These are phyloP conservation scores for Drosophila eugracilis DNA, from an alignment of 1,140 invertebrate genomes.

Conservation along the genomic window DNA sequence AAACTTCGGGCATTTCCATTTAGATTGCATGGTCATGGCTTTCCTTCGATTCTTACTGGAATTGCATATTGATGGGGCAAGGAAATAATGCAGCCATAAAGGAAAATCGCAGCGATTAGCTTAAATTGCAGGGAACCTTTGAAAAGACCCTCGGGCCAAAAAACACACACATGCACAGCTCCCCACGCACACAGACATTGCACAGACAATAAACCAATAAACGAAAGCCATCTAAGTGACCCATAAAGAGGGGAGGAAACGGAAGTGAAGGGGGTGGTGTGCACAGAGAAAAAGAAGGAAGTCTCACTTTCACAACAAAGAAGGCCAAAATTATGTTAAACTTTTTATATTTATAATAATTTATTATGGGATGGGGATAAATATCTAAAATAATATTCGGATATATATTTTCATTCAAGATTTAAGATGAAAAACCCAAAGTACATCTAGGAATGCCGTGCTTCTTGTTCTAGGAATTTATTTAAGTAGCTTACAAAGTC, in stretches of 20 bases:
- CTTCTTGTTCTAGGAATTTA: too few species aligned
- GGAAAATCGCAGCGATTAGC: slow-evolving; percentile 71
- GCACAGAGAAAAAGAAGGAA: slow-evolving; percentile 9
- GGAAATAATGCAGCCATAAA: slow-evolving; percentile 61
- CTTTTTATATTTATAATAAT: not conserved
- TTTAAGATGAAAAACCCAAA: too few species aligned
- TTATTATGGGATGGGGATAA: not conserved
- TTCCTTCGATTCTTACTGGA: slow-evolving; percentile 18
- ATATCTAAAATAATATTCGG: not conserved
- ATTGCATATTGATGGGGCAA: slow-evolving; percentile 8
- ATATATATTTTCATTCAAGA: too few species aligned
- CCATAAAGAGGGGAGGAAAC: slow-evolving; percentile 43
- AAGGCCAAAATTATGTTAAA: too few species aligned
- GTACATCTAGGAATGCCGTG: not conserved
- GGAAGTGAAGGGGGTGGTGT: not conserved
- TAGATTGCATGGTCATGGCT: slow-evolving; percentile 22
- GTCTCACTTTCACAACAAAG: not conserved
- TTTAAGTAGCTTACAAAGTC: too few species aligned
- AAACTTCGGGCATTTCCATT: slow-evolving; percentile 16
- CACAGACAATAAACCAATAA: slow-evolving; percentile 80
- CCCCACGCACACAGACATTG: slow-evolving; percentile 32
- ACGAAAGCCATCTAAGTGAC: slow-evolving; percentile 58
- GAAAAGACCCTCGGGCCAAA: slow-evolving; percentile 49
- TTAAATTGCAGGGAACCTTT: slow-evolving; percentile 74
- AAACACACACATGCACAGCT: slow-evolving; percentile 6